Evolutionary conservation across 2,797 vertebrate species (phyloP).

Genomic region (Gambelia wislizenii): DNA sequence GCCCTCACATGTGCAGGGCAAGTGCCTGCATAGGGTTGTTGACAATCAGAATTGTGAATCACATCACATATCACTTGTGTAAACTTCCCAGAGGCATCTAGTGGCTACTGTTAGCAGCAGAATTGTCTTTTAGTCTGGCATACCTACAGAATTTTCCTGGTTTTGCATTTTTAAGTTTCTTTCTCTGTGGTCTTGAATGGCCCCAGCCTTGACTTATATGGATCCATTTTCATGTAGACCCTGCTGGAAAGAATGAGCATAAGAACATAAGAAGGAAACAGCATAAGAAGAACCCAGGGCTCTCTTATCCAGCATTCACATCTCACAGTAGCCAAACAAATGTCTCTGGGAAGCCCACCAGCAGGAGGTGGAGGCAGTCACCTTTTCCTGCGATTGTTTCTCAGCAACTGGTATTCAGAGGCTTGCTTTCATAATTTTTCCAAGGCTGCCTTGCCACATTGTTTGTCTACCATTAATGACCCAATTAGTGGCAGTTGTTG

Average conservation of each 20-base stretch:
- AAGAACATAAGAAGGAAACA: neutral
- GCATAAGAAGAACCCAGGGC: neutral
- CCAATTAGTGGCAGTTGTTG: neutral
- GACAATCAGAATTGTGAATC: neutral
- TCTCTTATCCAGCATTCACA: neutral
- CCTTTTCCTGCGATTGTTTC: neutral
- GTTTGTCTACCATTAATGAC: constrained; percentile 6
- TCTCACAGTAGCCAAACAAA: neutral
- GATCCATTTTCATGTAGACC: neutral
- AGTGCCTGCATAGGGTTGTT: neutral
- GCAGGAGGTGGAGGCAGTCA: neutral
- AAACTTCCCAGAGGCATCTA: neutral
- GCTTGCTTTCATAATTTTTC: neutral
- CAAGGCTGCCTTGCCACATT: neutral
- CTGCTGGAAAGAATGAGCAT: neutral
- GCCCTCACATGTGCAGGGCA: too few species aligned
- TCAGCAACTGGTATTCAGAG: neutral
- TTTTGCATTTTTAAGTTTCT: neutral
- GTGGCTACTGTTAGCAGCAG: neutral
- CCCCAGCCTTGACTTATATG: neutral
- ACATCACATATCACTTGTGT: neutral
- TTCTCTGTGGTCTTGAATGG: neutral
- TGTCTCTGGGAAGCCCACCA: neutral
- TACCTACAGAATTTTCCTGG: neutral
- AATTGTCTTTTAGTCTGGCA: neutral